Evolutionary conservation across 2,797 vertebrate species (phyloP), one percentile per base, ranked within the genome.

Genomic region (Delichon dasypus): DNA sequence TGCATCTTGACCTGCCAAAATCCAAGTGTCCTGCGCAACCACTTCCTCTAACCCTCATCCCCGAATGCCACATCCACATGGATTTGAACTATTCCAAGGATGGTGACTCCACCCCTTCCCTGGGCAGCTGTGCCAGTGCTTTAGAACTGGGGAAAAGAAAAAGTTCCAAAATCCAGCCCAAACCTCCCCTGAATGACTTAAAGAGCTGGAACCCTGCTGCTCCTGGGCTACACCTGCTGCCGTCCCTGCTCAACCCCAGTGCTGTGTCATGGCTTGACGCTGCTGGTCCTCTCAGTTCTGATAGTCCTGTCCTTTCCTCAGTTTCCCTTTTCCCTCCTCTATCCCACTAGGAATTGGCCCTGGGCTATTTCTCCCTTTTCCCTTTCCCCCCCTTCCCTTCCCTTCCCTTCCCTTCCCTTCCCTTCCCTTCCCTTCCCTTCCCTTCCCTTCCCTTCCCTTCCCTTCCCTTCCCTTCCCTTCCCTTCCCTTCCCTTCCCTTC

Each of bases 81-180:
- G 42, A 10, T 44, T 13, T 13, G 27, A 45, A n/a, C 32, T 58
- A 12, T n/a, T 23, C 38, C 45, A 60, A 38, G 22, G 62, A 16
- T 29, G 72, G 72, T 1, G 38, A 53, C 54, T 67, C 53, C 71
- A 23, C 12, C 61, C 22, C 22, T 26, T 45, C 71, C 38, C 47
- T 60, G 71, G 53, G 32, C n/a, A 76, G 54, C 54, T 45, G 22
- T 27, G 44, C 70, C 34, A 55, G 50, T 3, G 58, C n/a, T 73
- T n/a, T 32, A 13, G 2, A n/a, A 5, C 36, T 10, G 20, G 30
- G 25, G n/a, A 0, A 2, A 8, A 23, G 15, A 45, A 38, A 27
- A 13, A 3, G 3, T 47, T 77, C 48, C 40, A 25, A 54, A 54
- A 54, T 47, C 55, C 25, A 47, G 5, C 17, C 23, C 11, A 25